A percentile compares a stretch with the other conserved stretches of the same genome.
phyloP scores from a whole-genome alignment of 1,140 invertebrate species.

The Drosophila nasuta region DNA sequence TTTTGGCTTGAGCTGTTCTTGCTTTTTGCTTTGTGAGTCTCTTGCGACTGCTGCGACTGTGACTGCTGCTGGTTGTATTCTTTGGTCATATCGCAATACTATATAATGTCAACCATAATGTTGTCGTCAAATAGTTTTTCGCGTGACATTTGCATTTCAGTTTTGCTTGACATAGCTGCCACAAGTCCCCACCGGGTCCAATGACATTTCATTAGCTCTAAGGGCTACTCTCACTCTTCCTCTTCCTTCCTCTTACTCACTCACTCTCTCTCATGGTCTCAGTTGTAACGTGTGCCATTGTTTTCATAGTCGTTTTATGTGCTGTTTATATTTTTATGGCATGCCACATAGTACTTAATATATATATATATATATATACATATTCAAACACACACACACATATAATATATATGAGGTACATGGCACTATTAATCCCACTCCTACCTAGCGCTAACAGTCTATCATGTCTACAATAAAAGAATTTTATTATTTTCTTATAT shows the following conservation, averaged over 20 bases:
- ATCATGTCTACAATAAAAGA: slow-evolving; percentile 78
- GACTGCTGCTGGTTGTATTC: slow-evolving; percentile 27
- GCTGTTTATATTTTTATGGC: slow-evolving; percentile 82
- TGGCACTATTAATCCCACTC: slow-evolving; percentile 47
- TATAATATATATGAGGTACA: slow-evolving; percentile 61
- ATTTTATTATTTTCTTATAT: slow-evolving; percentile 70
- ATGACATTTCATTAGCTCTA: slow-evolving; percentile 78
- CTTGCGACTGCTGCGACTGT: slow-evolving; percentile 8
- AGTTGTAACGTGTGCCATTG: slow-evolving; percentile 69
- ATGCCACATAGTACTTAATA: slow-evolving; percentile 83
- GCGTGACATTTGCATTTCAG: slow-evolving; percentile 82
- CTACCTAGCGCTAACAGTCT: slow-evolving; percentile 37
- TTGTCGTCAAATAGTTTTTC: slow-evolving; percentile 82
- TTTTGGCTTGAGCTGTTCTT: slow-evolving; percentile 21
- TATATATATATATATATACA: slow-evolving; percentile 60
- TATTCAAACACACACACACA: slow-evolving; percentile 1
- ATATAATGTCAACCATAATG: slow-evolving; percentile 77
- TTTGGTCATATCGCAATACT: slow-evolving; percentile 56
- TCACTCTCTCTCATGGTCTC: not conserved
- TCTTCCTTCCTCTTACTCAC: not conserved
- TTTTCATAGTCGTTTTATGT: slow-evolving; percentile 82
- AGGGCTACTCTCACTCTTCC: slow-evolving; percentile 15
- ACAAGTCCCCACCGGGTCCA: slow-evolving; percentile 55
- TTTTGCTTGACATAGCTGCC: slow-evolving; percentile 41
- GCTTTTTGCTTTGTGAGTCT: slow-evolving; percentile 2